A percentile compares a stretch with the other conserved stretches of the same genome.
Conservation (phyloP, 1,140 invertebrate genomes). For the Leptinotarsa lineolata region DNA sequence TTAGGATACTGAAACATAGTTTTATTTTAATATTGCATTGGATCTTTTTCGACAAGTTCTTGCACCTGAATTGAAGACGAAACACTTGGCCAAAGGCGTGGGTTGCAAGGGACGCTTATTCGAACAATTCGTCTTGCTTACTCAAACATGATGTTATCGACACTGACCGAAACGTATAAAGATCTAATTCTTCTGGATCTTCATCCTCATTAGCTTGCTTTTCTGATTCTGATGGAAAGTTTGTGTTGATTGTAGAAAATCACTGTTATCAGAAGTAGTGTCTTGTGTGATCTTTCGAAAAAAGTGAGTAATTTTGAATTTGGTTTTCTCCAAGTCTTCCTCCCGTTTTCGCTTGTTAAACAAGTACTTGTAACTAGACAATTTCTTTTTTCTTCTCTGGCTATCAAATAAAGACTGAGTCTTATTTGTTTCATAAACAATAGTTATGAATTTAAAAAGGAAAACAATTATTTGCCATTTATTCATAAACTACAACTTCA, state of each 20-base stretch:
- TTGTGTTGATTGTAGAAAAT: constrained; percentile 13
- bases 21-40: constrained; percentile 11
- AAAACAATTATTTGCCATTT: background rate
- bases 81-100: constrained; percentile 11
- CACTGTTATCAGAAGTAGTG: background rate
- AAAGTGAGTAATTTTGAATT: background rate
- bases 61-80: constrained; percentile 16
- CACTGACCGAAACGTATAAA: constrained; percentile 5
- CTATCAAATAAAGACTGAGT: background rate
- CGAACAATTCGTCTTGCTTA: constrained; percentile 4
- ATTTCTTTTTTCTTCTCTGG: constrained; percentile 2
- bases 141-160: constrained; percentile 21
- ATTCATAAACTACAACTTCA: too few relatives aligned
- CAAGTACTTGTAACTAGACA: background rate
- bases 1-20: background rate
- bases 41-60: constrained; percentile 10
- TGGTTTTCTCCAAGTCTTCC: too few relatives aligned
- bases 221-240: constrained; percentile 11
- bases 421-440: background rate
- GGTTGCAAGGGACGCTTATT: background rate
- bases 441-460: background rate
- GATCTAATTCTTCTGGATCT: background rate
- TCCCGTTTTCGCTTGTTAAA: constrained; percentile 3
- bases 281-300: background rate
- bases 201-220: background rate